Percentiles rank a stretch among this genome's conserved stretches.
Evolutionary conservation across 2,113 vertebrate species (phyloP).

Genomic region (Neotoma lepida): DNA sequence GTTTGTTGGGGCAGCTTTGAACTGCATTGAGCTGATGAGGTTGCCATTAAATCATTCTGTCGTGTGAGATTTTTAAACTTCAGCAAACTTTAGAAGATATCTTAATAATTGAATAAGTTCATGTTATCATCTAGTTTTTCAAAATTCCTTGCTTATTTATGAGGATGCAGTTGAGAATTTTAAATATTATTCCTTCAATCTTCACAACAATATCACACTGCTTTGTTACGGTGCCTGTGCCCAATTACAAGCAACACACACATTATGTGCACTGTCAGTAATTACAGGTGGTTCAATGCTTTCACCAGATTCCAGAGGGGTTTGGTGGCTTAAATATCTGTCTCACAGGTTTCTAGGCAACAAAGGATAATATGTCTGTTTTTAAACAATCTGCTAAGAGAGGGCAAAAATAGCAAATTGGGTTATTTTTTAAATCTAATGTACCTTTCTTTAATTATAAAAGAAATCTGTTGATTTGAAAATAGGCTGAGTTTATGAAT

Average conservation of each 20-base stretch:
- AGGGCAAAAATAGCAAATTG: background rate
- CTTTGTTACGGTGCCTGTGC: background rate
- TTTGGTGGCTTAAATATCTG: background rate
- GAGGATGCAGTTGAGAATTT: slow-evolving; percentile 30
- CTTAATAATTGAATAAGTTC: slow-evolving; percentile 61
- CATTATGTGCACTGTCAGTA: background rate
- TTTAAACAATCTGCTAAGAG: slow-evolving; percentile 21
- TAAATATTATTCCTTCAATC: background rate
- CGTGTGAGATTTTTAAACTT: slow-evolving; percentile 42
- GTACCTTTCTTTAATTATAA: slow-evolving; percentile 21
- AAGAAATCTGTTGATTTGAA: slow-evolving; percentile 6
- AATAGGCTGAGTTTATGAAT: background rate
- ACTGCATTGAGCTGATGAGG: slow-evolving; percentile 22
- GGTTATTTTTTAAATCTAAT: background rate
- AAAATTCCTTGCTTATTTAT: background rate
- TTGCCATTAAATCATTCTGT: slow-evolving; percentile 53
- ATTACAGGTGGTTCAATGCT: background rate
- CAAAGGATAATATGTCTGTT: background rate
- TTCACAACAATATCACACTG: background rate
- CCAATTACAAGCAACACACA: background rate
- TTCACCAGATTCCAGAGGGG: background rate
- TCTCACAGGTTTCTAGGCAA: background rate
- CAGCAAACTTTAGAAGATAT: slow-evolving; percentile 57
- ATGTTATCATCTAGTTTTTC: background rate
- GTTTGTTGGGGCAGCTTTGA: slow-evolving; percentile 65